Evolutionary conservation across 2,797 vertebrate species (phyloP).

Genomic region (Emydoidea blandingii): DNA sequence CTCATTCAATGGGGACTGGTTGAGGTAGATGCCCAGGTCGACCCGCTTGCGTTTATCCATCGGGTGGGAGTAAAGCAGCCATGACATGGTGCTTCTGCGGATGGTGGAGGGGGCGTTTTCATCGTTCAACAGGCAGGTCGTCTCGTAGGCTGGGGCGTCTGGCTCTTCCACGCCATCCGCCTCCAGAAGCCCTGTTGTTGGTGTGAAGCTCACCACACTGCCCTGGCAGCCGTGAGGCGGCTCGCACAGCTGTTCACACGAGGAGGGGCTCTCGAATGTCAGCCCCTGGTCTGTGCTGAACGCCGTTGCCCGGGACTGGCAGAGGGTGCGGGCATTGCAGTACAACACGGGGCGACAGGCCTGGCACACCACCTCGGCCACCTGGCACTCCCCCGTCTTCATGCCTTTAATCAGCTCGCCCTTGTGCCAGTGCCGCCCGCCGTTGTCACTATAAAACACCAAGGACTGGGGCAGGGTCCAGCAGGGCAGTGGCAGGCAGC

Average conservation of each 20-base stretch:
- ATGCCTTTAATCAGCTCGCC: slow-evolving; percentile 64
- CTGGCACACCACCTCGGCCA: slow-evolving; percentile 85
- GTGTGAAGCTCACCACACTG: slow-evolving; percentile 88
- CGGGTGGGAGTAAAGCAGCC: slow-evolving; percentile 94
- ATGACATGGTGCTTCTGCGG: slow-evolving; percentile 47
- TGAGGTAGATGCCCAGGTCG: slow-evolving; percentile 91
- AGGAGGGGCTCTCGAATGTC: slow-evolving; percentile 79
- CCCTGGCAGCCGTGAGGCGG: slow-evolving; percentile 88
- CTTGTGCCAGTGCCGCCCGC: slow-evolving; percentile 85
- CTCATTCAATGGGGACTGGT: slow-evolving; percentile 82
- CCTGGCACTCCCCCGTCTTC: slow-evolving; percentile 87
- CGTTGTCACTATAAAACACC: slow-evolving; percentile 90
- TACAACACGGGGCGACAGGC: slow-evolving; percentile 82
- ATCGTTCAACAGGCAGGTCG: neutral
- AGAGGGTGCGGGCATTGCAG: slow-evolving; percentile 87
- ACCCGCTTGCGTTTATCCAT: slow-evolving; percentile 78
- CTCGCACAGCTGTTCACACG: slow-evolving; percentile 82
- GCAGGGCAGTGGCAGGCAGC: slow-evolving; percentile 67
- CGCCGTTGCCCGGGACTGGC: slow-evolving; percentile 84
- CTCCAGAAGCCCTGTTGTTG: rapidly evolving
- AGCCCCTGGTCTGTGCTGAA: slow-evolving; percentile 83
- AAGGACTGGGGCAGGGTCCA: slow-evolving; percentile 83
- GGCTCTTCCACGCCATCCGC: slow-evolving; percentile 52
- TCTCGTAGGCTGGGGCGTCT: neutral
- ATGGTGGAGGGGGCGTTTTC: rapidly evolving